phyloP scores from a whole-genome alignment of 1,140 invertebrate genomes.

The Drosophila pseudoananassae region DNA sequence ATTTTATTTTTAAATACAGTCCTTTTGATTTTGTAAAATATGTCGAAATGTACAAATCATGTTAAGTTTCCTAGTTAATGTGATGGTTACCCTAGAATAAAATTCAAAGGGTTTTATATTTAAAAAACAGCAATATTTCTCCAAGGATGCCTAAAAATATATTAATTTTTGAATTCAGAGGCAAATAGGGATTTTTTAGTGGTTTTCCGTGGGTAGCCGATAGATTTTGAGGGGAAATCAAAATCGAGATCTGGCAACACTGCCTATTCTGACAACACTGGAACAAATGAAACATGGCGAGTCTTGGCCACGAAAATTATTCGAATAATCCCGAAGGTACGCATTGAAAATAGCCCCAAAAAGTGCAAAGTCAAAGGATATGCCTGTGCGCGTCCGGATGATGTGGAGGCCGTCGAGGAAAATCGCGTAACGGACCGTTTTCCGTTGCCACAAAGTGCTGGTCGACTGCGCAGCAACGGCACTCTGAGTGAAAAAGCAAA shows the following conservation, averaged over 20 bases:
- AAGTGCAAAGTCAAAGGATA: conserved; percentile 27
- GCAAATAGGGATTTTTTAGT: too few species aligned
- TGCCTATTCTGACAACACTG: conserved; percentile 30
- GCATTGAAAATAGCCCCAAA: conserved; percentile 52
- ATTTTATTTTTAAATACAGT: too few species aligned
- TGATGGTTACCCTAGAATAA: too few species aligned
- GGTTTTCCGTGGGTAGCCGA: too few species aligned
- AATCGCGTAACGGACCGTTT: conserved; percentile 42
- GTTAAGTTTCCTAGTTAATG: too few species aligned
- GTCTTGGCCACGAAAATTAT: conserved; percentile 84
- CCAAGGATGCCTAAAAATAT: too few species aligned
- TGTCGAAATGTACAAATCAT: too few species aligned
- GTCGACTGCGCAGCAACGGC: conserved; percentile 72
- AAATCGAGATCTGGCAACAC: conserved; percentile 14
- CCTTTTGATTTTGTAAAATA: too few species aligned
- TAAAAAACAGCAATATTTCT: too few species aligned
- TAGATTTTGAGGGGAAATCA: neutral
- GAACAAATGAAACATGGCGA: conserved; percentile 82
- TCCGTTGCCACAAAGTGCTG: conserved; percentile 52
- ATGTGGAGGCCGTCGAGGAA: conserved; percentile 27
- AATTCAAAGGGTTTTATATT: too few species aligned
- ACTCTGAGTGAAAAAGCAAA: conserved; percentile 68
- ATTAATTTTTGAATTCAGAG: too few species aligned
- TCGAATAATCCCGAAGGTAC: conserved; percentile 81
- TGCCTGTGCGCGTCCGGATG: conserved; percentile 12